These are phyloP conservation scores for Microcebus jonahi DNA, from an alignment of 2,113 vertebrate species.

Conservation along the genomic window DNA sequence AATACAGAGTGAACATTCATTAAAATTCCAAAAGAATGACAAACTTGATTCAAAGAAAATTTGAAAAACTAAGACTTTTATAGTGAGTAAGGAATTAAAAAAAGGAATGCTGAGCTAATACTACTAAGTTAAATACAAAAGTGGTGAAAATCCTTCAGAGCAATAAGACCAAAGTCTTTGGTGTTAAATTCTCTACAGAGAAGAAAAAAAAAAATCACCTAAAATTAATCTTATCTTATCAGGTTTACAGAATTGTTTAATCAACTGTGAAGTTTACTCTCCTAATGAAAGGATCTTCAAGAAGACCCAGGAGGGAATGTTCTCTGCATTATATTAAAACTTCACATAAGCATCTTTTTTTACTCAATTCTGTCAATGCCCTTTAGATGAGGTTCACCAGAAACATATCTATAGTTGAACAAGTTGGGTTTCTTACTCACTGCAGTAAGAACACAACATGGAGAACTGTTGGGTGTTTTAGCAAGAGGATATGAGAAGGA, in stretches of 20 bases:
- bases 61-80: not conserved
- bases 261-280: not conserved
- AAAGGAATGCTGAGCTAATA: not conserved
- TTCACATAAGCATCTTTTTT: not conserved
- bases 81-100: not conserved
- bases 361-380: not conserved
- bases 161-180: not conserved
- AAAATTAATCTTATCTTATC: not conserved
- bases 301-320: not conserved
- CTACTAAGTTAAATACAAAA: not conserved
- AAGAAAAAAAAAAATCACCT: not conserved
- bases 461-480: not conserved
- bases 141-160: not conserved
- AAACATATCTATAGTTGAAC: not conserved
- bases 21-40: not conserved
- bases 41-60: not conserved
- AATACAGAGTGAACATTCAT: not conserved
- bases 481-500: not conserved
- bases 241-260: not conserved
- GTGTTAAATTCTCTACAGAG: not conserved
- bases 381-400: not conserved
- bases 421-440: not conserved
- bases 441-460: accelerated
- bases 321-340: not conserved
- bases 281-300: not conserved